Evolutionary conservation across 2,113 vertebrate species (phyloP).

Genomic region (Todiramphus chloris): DNA sequence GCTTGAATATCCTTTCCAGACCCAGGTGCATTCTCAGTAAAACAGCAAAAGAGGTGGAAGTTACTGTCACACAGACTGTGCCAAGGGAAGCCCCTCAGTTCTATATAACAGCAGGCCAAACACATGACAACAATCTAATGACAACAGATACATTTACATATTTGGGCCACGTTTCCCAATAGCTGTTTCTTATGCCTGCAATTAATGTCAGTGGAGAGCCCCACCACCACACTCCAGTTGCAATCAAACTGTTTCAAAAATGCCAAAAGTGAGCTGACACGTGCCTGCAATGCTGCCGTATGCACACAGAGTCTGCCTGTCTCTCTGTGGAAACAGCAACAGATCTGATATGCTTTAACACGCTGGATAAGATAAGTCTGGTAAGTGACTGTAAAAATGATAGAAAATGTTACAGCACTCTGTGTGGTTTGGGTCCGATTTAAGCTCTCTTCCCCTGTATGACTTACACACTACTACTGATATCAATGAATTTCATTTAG

Average conservation of each 20-base stretch:
- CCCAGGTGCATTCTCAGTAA: not conserved
- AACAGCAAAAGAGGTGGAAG: not conserved
- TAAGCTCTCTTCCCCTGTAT: not conserved
- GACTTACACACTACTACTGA: not conserved
- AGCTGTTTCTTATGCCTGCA: not conserved
- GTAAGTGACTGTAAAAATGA: not conserved
- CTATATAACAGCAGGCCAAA: not conserved
- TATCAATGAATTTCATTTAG: not conserved
- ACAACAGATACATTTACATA: not conserved
- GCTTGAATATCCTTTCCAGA: not conserved
- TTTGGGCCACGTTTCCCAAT: not conserved
- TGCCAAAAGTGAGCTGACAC: not conserved
- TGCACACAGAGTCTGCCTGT: accelerated
- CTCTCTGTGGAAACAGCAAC: not conserved
- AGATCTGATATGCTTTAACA: not conserved
- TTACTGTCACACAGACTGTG: not conserved
- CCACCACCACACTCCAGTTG: not conserved
- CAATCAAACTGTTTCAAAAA: not conserved
- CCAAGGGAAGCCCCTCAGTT: not conserved
- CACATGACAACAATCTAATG: not conserved
- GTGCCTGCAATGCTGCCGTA: not conserved
- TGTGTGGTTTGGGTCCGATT: not conserved
- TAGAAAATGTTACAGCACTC: not conserved
- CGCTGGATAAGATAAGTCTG: not conserved
- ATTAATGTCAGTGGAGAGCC: not conserved